Evolutionary conservation across 2,797 vertebrate species (phyloP).

Genomic region (Peromyscus nudipes): DNA sequence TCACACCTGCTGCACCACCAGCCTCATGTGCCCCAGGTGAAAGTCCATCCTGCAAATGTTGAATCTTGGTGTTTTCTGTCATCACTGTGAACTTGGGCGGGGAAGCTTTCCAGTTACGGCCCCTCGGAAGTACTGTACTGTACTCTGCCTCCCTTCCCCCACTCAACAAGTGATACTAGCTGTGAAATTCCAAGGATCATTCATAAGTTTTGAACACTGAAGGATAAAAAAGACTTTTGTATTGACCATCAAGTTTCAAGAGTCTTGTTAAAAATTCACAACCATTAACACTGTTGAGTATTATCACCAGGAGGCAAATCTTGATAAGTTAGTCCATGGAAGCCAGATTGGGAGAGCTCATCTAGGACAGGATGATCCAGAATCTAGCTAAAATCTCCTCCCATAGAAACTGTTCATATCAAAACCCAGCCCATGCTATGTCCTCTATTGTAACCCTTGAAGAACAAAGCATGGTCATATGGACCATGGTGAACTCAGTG

Average conservation of each 20-base stretch:
- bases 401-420: neutral
- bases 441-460: neutral
- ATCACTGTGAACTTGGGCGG: neutral
- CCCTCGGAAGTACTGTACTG: neutral
- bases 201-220: neutral
- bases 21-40: neutral
- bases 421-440: neutral
- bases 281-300: neutral
- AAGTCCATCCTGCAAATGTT: neutral
- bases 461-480: neutral
- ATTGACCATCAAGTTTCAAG: neutral
- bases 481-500: neutral
- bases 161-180: neutral
- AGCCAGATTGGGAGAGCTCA: neutral
- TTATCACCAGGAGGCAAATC: neutral
- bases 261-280: neutral
- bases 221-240: neutral
- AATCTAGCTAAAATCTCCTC: neutral
- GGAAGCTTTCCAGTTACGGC: neutral
- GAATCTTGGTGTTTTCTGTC: neutral
- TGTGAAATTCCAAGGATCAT: neutral
- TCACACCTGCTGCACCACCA: neutral
- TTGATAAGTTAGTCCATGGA: neutral
- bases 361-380: neutral
- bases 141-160: neutral